These are phyloP conservation scores for Glaucomys volans DNA, from an alignment of 2,113 vertebrate genomes.

Conservation along the genomic window DNA sequence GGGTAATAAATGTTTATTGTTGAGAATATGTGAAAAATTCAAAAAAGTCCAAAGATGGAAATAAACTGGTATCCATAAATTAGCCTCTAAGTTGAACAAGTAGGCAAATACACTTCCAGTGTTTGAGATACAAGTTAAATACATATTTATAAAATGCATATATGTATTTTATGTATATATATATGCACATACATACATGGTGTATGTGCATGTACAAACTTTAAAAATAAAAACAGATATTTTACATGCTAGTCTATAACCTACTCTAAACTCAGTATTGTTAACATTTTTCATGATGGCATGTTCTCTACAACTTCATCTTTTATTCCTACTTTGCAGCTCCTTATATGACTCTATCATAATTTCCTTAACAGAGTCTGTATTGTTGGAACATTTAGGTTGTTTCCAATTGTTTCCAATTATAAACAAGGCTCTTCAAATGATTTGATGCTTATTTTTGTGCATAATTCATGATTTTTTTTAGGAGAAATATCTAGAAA, in stretches of 20 bases:
- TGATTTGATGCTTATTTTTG: neutral
- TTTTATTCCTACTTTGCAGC: neutral
- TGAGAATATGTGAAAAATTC: neutral
- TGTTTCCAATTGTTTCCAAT: neutral
- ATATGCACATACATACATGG: neutral
- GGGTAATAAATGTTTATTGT: conserved; percentile 3
- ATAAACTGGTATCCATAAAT: conserved; percentile 9
- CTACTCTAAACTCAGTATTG: neutral
- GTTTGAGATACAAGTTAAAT: neutral
- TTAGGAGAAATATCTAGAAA: conserved; percentile 41
- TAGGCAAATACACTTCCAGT: neutral
- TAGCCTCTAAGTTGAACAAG: neutral
- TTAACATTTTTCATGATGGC: neutral
- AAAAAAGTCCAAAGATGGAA: conserved; percentile 8
- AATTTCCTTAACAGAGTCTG: neutral
- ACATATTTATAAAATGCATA: neutral
- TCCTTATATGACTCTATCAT: neutral
- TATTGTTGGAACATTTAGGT: neutral
- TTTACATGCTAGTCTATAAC: neutral
- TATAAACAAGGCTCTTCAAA: neutral
- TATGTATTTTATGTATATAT: neutral
- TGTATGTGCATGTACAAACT: neutral
- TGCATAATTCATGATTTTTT: neutral
- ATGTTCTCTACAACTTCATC: conserved; percentile 18
- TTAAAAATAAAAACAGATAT: conserved; percentile 28